These are phyloP conservation scores for Lasioglossum zephyrum DNA, from an alignment of 2,888 invertebrate species.

Conservation along the genomic window DNA sequence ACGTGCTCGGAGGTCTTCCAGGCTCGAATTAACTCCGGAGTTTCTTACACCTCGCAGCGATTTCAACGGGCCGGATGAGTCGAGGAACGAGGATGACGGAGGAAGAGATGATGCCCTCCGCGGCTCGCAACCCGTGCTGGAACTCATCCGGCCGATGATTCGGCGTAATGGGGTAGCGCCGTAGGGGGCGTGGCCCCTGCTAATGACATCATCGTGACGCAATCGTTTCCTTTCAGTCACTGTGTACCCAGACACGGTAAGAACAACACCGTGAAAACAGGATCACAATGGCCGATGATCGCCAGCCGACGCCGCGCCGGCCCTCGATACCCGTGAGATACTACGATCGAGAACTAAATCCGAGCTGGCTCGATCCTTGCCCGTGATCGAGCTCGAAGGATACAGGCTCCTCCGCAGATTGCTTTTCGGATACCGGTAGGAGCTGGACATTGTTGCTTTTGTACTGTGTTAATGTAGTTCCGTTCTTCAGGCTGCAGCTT, in stretches of 20 bases:
- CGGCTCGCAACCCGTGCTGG: constrained; percentile 18
- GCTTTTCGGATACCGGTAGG: background rate
- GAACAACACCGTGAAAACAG: constrained; percentile 73
- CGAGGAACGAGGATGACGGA: constrained; percentile 26
- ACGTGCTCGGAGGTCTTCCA: constrained; percentile 60
- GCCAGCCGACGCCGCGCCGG: constrained; percentile 23
- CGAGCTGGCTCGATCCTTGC: background rate
- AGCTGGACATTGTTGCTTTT: background rate
- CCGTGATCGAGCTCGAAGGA: background rate
- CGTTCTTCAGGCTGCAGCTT: background rate
- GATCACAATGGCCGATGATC: constrained; percentile 66
- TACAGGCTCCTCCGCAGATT: background rate
- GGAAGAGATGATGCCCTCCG: constrained; percentile 7
- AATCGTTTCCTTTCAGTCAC: constrained; percentile 79
- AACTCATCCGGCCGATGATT: constrained; percentile 77
- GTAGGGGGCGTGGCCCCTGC: constrained; percentile 78
- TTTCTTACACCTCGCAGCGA: constrained; percentile 59
- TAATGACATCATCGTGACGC: constrained; percentile 83
- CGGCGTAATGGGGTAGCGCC: constrained; percentile 82
- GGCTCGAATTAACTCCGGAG: constrained; percentile 62
- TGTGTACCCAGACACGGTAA: constrained; percentile 58
- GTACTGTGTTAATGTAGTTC: background rate
- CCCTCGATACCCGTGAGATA: constrained; percentile 60
- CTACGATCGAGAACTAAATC: background rate
- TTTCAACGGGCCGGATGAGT: constrained; percentile 22